Conservation (phyloP, 2,888 invertebrate species). For the Meloe dianella region DNA sequence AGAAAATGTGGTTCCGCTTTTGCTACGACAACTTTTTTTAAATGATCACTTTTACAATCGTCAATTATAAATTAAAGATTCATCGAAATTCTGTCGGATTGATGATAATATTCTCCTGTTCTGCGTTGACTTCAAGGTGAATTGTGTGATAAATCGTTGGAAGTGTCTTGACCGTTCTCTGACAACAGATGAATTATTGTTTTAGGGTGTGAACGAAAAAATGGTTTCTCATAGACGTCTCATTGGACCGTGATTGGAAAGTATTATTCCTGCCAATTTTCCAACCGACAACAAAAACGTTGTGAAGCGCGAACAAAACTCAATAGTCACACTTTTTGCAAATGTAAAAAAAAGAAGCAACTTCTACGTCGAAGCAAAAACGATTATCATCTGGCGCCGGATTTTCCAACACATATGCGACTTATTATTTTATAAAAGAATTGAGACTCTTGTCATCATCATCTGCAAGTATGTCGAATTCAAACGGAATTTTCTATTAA, state of each 20-base stretch:
- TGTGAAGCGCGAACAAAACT: background rate
- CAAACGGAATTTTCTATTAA: no score
- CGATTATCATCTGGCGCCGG: background rate
- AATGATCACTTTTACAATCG: no score
- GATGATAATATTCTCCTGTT: background rate
- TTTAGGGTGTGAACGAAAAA: background rate
- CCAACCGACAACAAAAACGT: background rate
- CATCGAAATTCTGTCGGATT: background rate
- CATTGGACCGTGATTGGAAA: constrained; percentile 8
- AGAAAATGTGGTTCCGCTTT: no score
- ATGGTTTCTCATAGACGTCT: background rate
- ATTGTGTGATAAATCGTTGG: background rate
- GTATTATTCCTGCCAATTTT: constrained; percentile 5
- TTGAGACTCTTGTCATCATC: no score
- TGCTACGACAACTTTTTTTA: no score
- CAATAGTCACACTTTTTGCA: background rate
- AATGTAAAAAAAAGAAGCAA: background rate
- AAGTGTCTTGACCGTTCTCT: background rate
- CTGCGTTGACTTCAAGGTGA: background rate
- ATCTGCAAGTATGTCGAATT: no score
- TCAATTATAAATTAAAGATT: background rate
- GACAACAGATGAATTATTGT: constrained; percentile 9
- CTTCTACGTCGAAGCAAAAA: background rate
- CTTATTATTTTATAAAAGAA: no score
- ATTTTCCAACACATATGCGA: background rate